phyloP scores from a whole-genome alignment of 2,888 invertebrate species.

The Andrena camellia region DNA sequence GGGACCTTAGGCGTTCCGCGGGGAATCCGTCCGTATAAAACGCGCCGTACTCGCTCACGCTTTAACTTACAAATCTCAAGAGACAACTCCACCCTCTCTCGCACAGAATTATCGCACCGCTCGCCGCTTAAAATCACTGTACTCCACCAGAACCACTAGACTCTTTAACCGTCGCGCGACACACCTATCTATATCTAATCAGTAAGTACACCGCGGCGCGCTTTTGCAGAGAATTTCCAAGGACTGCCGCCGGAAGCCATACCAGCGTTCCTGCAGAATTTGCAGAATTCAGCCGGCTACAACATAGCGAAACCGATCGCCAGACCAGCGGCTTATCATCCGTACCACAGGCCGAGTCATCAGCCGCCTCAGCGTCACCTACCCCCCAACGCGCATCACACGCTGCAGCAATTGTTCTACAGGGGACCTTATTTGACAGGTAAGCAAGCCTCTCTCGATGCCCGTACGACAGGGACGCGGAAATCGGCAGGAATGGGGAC shows the following conservation, averaged over 20 bases:
- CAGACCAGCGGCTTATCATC: slow-evolving; percentile 89
- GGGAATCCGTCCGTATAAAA: slow-evolving; percentile 14
- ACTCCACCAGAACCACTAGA: no score
- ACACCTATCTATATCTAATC: neutral
- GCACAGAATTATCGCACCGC: neutral
- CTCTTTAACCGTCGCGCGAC: no score
- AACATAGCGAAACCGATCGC: slow-evolving; percentile 94
- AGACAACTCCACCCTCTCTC: neutral
- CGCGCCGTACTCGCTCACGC: neutral
- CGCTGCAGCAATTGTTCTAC: slow-evolving; percentile 91
- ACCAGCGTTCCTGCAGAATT: slow-evolving; percentile 82
- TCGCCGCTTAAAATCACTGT: no score
- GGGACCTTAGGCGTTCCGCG: slow-evolving; percentile 58
- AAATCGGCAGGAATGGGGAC: no score
- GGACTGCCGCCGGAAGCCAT: slow-evolving; percentile 81
- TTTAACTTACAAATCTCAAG: neutral
- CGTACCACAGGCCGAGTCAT: slow-evolving; percentile 88
- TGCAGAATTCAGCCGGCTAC: slow-evolving; percentile 86
- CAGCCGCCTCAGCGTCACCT: slow-evolving; percentile 83
- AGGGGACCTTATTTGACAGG: slow-evolving; percentile 94
- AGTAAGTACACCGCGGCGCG: neutral
- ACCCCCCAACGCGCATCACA: slow-evolving; percentile 82
- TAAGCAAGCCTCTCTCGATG: slow-evolving; percentile 83
- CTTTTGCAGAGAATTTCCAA: slow-evolving; percentile 81
- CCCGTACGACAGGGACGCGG: no score